phyloP scores from a whole-genome alignment of 2,113 vertebrate genomes.

The Turnix velox region DNA sequence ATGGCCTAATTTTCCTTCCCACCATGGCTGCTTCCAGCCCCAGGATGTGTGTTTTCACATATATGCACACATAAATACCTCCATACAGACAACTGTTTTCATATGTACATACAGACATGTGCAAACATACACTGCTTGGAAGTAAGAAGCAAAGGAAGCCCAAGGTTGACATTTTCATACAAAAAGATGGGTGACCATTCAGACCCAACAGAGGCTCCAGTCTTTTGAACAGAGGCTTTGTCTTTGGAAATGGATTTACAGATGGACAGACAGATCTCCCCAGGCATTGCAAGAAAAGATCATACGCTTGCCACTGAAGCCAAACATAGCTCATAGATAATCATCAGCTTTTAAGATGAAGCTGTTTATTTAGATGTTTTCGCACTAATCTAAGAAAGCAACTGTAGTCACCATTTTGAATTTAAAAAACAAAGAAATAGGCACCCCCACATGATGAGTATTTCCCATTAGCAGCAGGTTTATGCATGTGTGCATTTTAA shows the following conservation, averaged over 20 bases:
- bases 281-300: background rate
- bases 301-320: background rate
- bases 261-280: background rate
- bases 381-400: background rate
- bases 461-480: conserved; percentile 14
- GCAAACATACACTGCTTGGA: background rate
- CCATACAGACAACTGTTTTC: background rate
- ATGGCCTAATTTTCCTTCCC: background rate
- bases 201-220: accelerated
- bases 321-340: background rate
- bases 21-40: background rate
- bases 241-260: background rate
- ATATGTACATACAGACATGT: background rate
- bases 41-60: background rate
- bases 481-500: conserved; percentile 3
- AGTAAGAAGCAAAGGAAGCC: background rate
- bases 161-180: background rate
- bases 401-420: background rate
- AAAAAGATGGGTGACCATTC: background rate
- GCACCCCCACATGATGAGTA: background rate
- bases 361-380: background rate
- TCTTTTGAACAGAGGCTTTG: background rate
- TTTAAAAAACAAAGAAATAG: background rate
- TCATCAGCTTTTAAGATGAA: background rate
- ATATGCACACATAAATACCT: background rate